Evolutionary conservation across 2,797 vertebrate genomes (phyloP), one percentile per base, ranked within the genome.

Genomic region (Poeciliopsis presidionis): DNA sequence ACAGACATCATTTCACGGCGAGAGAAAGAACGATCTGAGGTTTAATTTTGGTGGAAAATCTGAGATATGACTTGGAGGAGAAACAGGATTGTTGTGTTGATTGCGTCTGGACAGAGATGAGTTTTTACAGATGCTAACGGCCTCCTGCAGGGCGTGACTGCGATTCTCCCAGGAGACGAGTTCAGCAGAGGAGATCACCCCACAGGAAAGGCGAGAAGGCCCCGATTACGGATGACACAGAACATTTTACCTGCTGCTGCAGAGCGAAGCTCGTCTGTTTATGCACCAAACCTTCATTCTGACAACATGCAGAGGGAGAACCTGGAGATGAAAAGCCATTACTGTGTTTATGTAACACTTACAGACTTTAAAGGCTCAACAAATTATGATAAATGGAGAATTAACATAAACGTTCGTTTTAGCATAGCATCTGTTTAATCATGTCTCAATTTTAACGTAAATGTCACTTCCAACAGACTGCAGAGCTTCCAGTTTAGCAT

Each of bases 61-160:
- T 5, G 18, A 12, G 2, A 55, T 76, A 57, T 5, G 30, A 45
- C 39, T 76, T 47, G 75, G 71, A 20, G 53, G 39, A 82, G 47
- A 49, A 28, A 2, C 6, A 7, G 39, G 13, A 74, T 65, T 72
- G 55, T 73, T 70, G 46, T 47, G 28, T 72, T 67, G 72, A 55
- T 67, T 51, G 57, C 47, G 45, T 28, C 39, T 22, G 28, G 71
- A 69, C 73, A 87, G 79, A 79, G 69, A 81, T 75, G 81, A 65
- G 30, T 70, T 74, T 77, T 71, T 53, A 75, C 28, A 30, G 65
- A 72, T 28, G 3, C 30, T 53, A 78, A 84, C 69, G 77, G 20
- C 72, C 77, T 75, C 86, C 78, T 51, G 73, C 57, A 39, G 81
- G 2, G 73, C 6, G 47, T 28, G 0, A 30, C 75, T 77, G 57